Evolutionary conservation across 2,888 invertebrate species (phyloP).

Genomic region (Phengaris alcon): DNA sequence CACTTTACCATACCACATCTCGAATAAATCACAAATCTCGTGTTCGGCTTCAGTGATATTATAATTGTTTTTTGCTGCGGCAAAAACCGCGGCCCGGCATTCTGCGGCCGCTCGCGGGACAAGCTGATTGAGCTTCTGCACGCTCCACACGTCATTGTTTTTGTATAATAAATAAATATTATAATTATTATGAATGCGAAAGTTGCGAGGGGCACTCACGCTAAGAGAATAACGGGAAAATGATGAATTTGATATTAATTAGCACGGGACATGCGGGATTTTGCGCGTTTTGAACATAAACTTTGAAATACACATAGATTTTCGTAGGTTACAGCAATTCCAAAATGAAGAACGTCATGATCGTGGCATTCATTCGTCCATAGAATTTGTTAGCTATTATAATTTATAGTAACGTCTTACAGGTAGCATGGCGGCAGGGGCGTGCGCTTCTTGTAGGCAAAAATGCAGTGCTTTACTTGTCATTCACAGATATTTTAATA

Average conservation of each 20-base stretch:
- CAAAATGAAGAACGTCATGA: too few relatives aligned
- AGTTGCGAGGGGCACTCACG: background rate
- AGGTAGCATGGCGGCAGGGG: too few relatives aligned
- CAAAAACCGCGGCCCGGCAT: background rate
- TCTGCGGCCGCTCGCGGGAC: background rate
- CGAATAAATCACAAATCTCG: background rate
- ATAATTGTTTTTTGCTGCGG: background rate
- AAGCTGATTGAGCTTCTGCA: slow-evolving; percentile 8
- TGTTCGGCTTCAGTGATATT: background rate
- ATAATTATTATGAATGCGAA: background rate
- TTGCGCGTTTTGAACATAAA: too few relatives aligned
- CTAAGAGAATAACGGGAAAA: background rate
- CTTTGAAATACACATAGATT: too few relatives aligned
- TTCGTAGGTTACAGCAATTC: too few relatives aligned
- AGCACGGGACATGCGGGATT: too few relatives aligned
- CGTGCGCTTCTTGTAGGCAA: too few relatives aligned
- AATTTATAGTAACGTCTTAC: too few relatives aligned
- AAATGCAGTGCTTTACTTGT: too few relatives aligned
- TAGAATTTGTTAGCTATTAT: too few relatives aligned
- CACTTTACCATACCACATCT: background rate
- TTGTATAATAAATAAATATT: slow-evolving; percentile 16
- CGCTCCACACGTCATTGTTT: slow-evolving; percentile 6
- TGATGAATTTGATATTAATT: background rate
- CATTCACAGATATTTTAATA: too few relatives aligned
- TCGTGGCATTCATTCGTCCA: too few relatives aligned